A percentile compares a stretch with the other conserved stretches of the same genome.
These are phyloP conservation scores for Alcedo quadribrachys DNA, from an alignment of 2,797 vertebrate species.

Conservation along the genomic window DNA sequence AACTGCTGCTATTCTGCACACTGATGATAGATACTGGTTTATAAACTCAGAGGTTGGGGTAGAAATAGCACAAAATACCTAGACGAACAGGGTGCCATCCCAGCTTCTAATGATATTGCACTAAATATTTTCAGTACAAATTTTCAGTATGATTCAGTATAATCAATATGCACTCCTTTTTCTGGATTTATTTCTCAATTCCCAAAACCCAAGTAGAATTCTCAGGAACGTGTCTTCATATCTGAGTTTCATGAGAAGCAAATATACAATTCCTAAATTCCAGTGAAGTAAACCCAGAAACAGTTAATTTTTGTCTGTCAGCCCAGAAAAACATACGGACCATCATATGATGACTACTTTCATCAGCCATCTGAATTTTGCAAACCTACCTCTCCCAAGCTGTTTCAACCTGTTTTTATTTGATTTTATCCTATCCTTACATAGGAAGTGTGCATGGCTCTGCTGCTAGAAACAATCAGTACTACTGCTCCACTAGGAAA, in stretches of 20 bases:
- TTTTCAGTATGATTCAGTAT: too few species aligned
- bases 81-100: neutral
- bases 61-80: neutral
- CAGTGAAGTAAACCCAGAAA: neutral
- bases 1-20: neutral
- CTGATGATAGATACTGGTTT: neutral
- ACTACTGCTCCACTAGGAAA: neutral
- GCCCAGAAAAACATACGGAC: neutral
- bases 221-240: neutral
- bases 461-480: neutral
- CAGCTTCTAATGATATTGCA: neutral
- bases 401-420: neutral
- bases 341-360: neutral
- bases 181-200: neutral
- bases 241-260: neutral
- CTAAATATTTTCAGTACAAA: neutral
- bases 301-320: slow-evolving; percentile 7
- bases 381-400: neutral
- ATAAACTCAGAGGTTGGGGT: neutral
- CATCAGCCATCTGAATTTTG: slow-evolving; percentile 25
- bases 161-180: neutral
- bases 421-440: neutral
- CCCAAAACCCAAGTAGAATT: neutral
- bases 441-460: neutral
- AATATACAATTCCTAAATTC: slow-evolving; percentile 1